Conservation (phyloP, 2,888 invertebrate species). For the Scaptomyza parva region DNA sequence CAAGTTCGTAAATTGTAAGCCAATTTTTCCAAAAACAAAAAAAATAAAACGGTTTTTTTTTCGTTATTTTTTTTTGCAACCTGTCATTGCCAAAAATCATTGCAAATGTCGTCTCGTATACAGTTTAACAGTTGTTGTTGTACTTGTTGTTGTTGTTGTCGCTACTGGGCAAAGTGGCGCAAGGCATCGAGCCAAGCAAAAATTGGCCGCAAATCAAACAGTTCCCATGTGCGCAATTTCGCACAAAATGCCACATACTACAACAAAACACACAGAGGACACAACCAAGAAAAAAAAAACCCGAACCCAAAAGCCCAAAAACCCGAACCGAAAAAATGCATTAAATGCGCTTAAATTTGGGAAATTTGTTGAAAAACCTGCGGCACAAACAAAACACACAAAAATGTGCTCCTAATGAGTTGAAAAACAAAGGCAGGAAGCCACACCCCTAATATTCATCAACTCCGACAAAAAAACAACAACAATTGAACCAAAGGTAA, state of each 20-base stretch:
- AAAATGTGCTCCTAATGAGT: constrained; percentile 40
- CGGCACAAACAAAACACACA: constrained; percentile 5
- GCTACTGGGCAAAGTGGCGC: constrained; percentile 54
- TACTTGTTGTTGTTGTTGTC: constrained; percentile 24
- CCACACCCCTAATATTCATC: constrained; percentile 54
- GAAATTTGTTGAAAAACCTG: constrained; percentile 45
- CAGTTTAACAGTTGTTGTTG: constrained; percentile 54
- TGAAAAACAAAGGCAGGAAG: constrained; percentile 57
- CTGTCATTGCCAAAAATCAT: constrained; percentile 77
- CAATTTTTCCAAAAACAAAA: constrained; percentile 61
- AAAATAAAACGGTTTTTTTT: constrained; percentile 13
- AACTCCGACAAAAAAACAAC: background rate
- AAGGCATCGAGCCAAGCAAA: constrained; percentile 66
- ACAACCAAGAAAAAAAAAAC: constrained; percentile 42
- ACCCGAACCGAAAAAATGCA: constrained; percentile 38
- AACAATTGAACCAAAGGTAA: constrained; percentile 10
- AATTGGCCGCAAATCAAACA: constrained; percentile 78
- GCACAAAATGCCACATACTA: constrained; percentile 46
- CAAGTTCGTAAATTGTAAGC: constrained; percentile 71
- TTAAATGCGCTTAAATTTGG: constrained; percentile 57
- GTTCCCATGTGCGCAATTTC: constrained; percentile 79
- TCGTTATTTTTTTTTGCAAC: constrained; percentile 54
- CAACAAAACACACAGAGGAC: constrained; percentile 29
- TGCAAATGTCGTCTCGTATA: constrained; percentile 71
- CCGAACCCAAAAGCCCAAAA: constrained; percentile 22